Evolutionary conservation across 2,888 invertebrate species (phyloP), one percentile per base, ranked within the genome.

Genomic region (Catocala sponsa): DNA sequence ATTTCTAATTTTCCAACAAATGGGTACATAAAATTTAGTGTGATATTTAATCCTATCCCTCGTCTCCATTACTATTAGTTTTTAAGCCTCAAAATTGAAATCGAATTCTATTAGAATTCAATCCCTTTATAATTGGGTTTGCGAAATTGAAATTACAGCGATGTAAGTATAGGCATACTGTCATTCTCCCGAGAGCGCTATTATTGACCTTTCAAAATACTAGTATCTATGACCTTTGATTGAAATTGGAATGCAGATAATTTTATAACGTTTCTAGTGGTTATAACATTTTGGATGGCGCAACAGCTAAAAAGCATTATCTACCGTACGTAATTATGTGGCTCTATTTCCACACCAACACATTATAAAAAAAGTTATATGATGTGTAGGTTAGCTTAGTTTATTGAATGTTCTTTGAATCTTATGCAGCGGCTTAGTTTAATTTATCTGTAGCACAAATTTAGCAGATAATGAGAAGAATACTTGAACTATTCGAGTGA

Each of bases 21-120:
- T 11, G 46, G 11, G 38, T 63, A 68, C 48, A 64, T 63, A 60
- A 69, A 66, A 65, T 57, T 49, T 49, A 53, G 53, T 65, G 58
- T 62, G 64, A 73, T 63, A 74, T 81, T 79, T 65, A 81, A 77
- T 76, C 75, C 67, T 63, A 59, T 47, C 67, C 52, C 67, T 70
- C 61, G 59, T 63, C 64, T 65, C 68, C 53, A 67, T 72, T 75
- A 75, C 75, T 76, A 82, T 76, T 74, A 78, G 69, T 78, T 79
- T 80, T 79, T 76, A 81, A 84, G 78, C 83, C 75, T 68, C 75
- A 64, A 80, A 81, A 84, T 84, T 82, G 79, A 72, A 83, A 82
- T 81, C 66, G 69, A 79, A 82, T 80, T 75, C 76, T 66, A 72
- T 70, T 71, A 65, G 65, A 78, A 65, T 78, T 75, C 63, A 78